Evolutionary conservation across 2,113 vertebrate genomes (phyloP).

Genomic region (Datnioides undecimradiatus): DNA sequence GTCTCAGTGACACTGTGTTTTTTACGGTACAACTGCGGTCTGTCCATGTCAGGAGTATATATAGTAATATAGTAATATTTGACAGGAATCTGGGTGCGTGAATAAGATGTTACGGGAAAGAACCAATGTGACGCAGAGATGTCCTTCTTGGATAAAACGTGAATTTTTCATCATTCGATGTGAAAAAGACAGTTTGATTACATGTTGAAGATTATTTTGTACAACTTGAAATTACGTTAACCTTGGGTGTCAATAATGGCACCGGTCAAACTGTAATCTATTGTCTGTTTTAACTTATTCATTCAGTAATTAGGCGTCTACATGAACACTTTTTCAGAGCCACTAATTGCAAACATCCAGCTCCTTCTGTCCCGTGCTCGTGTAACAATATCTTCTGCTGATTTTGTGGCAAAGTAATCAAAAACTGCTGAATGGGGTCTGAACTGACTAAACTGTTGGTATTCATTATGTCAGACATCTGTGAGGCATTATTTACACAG

Average conservation of each 20-base stretch:
- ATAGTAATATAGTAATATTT: too few species aligned
- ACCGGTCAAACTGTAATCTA: slow-evolving; percentile 21
- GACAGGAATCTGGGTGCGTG: slow-evolving; percentile 7
- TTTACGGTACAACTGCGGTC: neutral
- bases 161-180: neutral
- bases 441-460: slow-evolving; percentile 14
- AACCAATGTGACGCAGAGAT: neutral
- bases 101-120: slow-evolving; percentile 3
- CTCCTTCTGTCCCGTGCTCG: slow-evolving; percentile 16
- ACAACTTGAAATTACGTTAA: slow-evolving; percentile 31
- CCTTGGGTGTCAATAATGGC: slow-evolving; percentile 30
- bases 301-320: slow-evolving; percentile 18
- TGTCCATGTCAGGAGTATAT: slow-evolving; percentile 7
- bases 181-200: slow-evolving; percentile 8
- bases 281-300: slow-evolving; percentile 24
- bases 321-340: slow-evolving; percentile 10
- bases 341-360: slow-evolving; percentile 17
- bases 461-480: slow-evolving; percentile 17
- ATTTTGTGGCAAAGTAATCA: slow-evolving; percentile 25
- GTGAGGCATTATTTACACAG: slow-evolving; percentile 2
- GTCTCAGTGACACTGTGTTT: neutral
- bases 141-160: neutral
- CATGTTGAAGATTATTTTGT: slow-evolving; percentile 15
- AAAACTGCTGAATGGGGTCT: slow-evolving; percentile 25
- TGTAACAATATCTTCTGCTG: slow-evolving; percentile 15